Evolutionary conservation across 2,888 invertebrate species (phyloP), one percentile per base, ranked within the genome.

Genomic region (Resseliella maxima): DNA sequence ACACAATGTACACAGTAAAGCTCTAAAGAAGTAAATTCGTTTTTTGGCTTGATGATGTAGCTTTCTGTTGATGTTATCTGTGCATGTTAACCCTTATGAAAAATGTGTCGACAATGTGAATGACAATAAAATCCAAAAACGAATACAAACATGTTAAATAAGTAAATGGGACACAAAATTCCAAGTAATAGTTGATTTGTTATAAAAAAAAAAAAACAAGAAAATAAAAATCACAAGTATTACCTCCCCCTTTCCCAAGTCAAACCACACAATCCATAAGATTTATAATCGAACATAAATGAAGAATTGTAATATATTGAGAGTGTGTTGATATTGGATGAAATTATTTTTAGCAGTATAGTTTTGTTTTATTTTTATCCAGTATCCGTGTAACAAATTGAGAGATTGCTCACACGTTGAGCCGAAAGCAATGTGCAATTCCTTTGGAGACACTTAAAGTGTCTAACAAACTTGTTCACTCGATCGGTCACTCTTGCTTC

Each of bases 11-110:
- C 50, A 50, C 21, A 18, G 50, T 18, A 10, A n/a, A 24, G 59
- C 24, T 15, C 24, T 59, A 15, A 59, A 59, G n/a, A 59, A 24
- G 59, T 24, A 59, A 59, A n/a, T 59, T 59, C 24, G 59, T 59
- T 3, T 59, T 5, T 59, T 59, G 59, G 59, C 59, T 59, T 59
- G 59, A 59, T 59, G 59, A 24, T 59, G 24, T 24, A n/a, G n/a
- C n/a, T 59, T 59, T 59, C 24, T 8, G 46, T 59, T 59, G 59
- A 59, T 59, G 59, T 59, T 59, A 59, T 59, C 59, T 59, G 24
- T 8, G 5, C n/a, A 18, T 18, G 46, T 50, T 50, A 3, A 24
- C 59, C 59, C 59, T 59, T n/a, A 24, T 59, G 59, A 59, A 59
- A 59, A 59, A 50, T 50, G 46, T 50, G 46, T 18, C 8, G 18